A percentile compares a stretch with the other conserved stretches of the same genome.
phyloP scores from a whole-genome alignment of 2,888 invertebrate species.

The Schizotus pectinicornis region DNA sequence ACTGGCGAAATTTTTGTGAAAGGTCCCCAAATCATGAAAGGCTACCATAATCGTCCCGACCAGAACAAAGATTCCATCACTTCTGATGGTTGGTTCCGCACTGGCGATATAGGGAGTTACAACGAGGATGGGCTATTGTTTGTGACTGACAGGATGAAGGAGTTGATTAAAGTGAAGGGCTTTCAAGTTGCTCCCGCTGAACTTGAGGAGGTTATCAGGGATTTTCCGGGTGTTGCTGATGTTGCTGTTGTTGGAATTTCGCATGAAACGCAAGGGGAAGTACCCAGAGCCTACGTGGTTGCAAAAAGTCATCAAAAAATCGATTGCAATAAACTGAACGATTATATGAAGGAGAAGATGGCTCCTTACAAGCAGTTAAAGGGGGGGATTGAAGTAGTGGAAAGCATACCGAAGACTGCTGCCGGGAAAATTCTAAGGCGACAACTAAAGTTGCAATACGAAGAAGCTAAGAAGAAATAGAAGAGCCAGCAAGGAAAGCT shows the following conservation, averaged over 20 bases:
- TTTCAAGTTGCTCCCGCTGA: conserved; percentile 54
- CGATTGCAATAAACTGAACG: conserved; percentile 63
- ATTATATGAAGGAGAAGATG: conserved; percentile 69
- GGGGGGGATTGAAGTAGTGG: conserved; percentile 35
- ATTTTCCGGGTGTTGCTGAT: conserved; percentile 74
- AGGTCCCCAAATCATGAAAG: conserved; percentile 80
- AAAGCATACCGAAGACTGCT: conserved; percentile 37
- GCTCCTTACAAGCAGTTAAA: conserved; percentile 62
- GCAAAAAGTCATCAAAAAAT: conserved; percentile 58
- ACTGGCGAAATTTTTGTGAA: conserved; percentile 72
- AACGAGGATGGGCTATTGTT: conserved; percentile 68
- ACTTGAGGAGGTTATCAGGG: conserved; percentile 62
- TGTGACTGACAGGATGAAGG: conserved; percentile 76
- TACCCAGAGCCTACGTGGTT: conserved; percentile 74
- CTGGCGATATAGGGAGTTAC: conserved; percentile 70
- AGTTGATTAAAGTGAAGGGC: conserved; percentile 75
- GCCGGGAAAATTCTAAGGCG: conserved; percentile 38
- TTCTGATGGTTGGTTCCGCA: conserved; percentile 73
- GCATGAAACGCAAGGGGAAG: conserved; percentile 70
- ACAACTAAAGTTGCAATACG: conserved; percentile 28
- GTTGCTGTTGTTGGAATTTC: conserved; percentile 78
- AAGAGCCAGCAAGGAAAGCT: too few species aligned
- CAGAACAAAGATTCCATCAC: conserved; percentile 72
- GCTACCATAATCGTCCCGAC: conserved; percentile 73
- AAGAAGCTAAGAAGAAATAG: neutral